These are phyloP conservation scores for Lampris incognitus DNA, from an alignment of 2,113 vertebrate species.

Conservation along the genomic window DNA sequence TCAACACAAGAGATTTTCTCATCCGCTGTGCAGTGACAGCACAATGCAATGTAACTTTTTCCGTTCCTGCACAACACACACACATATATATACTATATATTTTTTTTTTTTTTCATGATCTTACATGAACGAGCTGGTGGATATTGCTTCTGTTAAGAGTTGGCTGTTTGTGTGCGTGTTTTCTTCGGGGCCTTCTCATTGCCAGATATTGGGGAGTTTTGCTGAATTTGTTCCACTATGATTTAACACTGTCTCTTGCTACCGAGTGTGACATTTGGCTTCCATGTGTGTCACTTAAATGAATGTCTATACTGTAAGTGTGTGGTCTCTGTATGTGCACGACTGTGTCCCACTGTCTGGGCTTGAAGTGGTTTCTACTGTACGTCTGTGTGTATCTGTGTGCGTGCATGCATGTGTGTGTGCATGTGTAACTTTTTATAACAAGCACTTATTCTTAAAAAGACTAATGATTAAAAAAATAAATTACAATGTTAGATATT, in stretches of 20 bases:
- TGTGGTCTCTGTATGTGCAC: conserved; percentile 72
- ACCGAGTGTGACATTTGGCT: conserved; percentile 66
- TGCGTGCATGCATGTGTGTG: conserved; percentile 42
- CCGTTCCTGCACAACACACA: no score
- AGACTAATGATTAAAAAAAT: neutral
- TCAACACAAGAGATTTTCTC: no score
- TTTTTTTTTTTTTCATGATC: no score
- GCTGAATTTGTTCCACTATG: neutral
- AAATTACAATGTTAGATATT: no score
- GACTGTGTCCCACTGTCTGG: conserved; percentile 48
- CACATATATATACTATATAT: no score
- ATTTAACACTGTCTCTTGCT: conserved; percentile 35
- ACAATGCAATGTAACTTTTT: no score
- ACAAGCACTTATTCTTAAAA: conserved; percentile 45
- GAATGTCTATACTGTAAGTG: conserved; percentile 54
- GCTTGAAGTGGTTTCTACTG: conserved; percentile 49
- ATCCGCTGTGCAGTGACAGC: no score
- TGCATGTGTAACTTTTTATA: conserved; percentile 10
- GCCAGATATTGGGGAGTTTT: neutral
- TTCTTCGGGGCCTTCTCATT: neutral
- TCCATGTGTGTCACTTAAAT: conserved; percentile 72
- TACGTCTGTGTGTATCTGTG: conserved; percentile 27
- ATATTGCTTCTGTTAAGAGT: no score
- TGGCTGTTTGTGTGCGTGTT: no score
- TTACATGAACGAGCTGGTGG: no score